A percentile compares a stretch with the other conserved stretches of the same genome.
Conservation (phyloP, 2,113 vertebrate species). For the Larimichthys polyactis region DNA sequence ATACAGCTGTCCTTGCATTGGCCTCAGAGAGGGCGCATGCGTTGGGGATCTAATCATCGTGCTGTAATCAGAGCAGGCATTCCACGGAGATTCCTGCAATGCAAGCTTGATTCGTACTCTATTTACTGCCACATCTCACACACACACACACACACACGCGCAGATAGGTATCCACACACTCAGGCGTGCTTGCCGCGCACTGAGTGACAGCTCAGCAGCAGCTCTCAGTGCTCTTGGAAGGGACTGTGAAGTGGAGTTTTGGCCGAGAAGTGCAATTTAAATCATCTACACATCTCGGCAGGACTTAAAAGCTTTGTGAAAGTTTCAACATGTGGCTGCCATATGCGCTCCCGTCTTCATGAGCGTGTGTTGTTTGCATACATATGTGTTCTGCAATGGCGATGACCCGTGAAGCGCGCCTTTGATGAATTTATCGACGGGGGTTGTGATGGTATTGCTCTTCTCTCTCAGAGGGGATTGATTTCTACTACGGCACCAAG, state of each 20-base stretch:
- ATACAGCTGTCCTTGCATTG: slow-evolving; percentile 50
- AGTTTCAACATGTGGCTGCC: slow-evolving; percentile 73
- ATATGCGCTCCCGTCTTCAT: slow-evolving; percentile 44
- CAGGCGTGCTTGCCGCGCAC: slow-evolving; percentile 7
- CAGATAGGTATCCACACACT: neutral
- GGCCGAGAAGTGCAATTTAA: slow-evolving; percentile 36
- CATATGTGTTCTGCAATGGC: neutral
- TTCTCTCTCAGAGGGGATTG: slow-evolving; percentile 90
- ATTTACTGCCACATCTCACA: slow-evolving; percentile 25
- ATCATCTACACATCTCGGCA: slow-evolving; percentile 57
- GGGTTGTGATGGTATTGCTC: slow-evolving; percentile 29
- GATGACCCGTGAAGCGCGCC: neutral
- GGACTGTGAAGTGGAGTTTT: slow-evolving; percentile 44
- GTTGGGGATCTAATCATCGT: slow-evolving; percentile 52
- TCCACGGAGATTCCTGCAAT: slow-evolving; percentile 42
- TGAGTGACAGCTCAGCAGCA: slow-evolving; percentile 49
- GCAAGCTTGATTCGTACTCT: slow-evolving; percentile 26
- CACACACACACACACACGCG: neutral
- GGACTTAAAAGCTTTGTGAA: slow-evolving; percentile 60
- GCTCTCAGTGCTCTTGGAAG: slow-evolving; percentile 25
- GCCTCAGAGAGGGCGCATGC: slow-evolving; percentile 48
- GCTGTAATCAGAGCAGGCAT: slow-evolving; percentile 58
- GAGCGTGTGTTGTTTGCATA: slow-evolving; percentile 7
- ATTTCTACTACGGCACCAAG: slow-evolving; percentile 96
- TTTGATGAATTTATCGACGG: slow-evolving; percentile 37